Base-by-base conservation (phyloP, 2,113 vertebrate species). In the Chamaetylas fuelleborni region DNA sequence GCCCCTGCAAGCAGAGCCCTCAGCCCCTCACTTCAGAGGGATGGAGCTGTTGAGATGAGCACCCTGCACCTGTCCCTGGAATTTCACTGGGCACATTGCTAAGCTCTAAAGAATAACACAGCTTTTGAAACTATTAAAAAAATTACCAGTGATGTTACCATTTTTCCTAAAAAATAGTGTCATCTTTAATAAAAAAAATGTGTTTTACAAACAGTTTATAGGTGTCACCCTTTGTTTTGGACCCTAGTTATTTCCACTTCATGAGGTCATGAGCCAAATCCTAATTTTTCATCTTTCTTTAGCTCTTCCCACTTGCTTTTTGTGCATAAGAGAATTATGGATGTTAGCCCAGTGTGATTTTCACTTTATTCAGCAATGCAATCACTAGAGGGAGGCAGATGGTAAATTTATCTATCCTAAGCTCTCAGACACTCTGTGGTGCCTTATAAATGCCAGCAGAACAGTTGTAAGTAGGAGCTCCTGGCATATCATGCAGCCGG, bases 301-400 rank as follows among this genome's bases (percentile, higher is more conserved):
- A 71, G 51, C 57, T 85, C 47, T 54, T 80, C 53, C 33, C 4
- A 0, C 58, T 82, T 0, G 1, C 42, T 58, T 71, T 51, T 51
- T 36, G 9, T 47, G 57, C 3, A 0, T 45, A 36, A 62, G 34
- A 84, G 24, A 53, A 28, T 42, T 9, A 24, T 11, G 36, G 56
- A 19, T 38, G 7, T 20, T 7, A 56, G 23, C 18, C 29, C 24
- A 45, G 43, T 1, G 0, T 28, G 43, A 40, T 36, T 93, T 80
- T 60, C 4, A 2, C 51, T 53, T 56, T 14, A 33, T 77, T 62
- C 79, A 73, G 40, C 61, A 36, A 4, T 28, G 61, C 47, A 26
- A 58, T 86, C 97, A 81, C 86, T 93, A 96, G 95, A 82, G 92
- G 74, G 95, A 85, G 72, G 81, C 20, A 92, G 64, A 94, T 5